Conservation (phyloP, 1,140 invertebrate species). For the Dendroctonus ponderosae region DNA sequence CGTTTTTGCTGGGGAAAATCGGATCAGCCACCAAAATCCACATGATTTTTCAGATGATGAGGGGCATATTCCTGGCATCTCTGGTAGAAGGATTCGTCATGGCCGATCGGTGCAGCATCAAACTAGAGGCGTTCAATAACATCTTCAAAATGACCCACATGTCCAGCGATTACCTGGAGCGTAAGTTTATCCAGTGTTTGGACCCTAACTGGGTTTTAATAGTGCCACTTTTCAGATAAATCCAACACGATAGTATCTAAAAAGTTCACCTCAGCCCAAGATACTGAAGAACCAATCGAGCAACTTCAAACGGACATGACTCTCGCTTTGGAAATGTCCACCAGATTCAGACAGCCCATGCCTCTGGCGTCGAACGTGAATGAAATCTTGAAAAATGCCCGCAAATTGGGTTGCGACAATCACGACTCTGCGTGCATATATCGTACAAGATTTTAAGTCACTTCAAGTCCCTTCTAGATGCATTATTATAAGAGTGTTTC, state of each 20-base stretch:
- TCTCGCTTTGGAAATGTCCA: slow-evolving; percentile 80
- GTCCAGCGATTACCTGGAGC: slow-evolving; percentile 70
- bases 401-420: slow-evolving; percentile 87
- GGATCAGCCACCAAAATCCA: slow-evolving; percentile 84
- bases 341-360: slow-evolving; percentile 85
- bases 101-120: slow-evolving; percentile 85
- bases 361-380: slow-evolving; percentile 88
- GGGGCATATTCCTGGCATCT: slow-evolving; percentile 73
- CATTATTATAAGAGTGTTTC: not conserved
- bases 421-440: slow-evolving; percentile 92
- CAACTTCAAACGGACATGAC: slow-evolving; percentile 95
- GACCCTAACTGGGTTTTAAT: not conserved
- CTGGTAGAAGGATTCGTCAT: slow-evolving; percentile 90
- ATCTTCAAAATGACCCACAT: slow-evolving; percentile 83
- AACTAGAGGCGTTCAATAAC: slow-evolving; percentile 85
- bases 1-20: slow-evolving; percentile 81
- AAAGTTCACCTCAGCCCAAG: slow-evolving; percentile 64
- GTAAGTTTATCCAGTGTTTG: not conserved
- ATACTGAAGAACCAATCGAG: slow-evolving; percentile 73
- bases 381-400: slow-evolving; percentile 93
- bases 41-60: slow-evolving; percentile 71
- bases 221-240: slow-evolving; percentile 62
- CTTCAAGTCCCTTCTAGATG: not conserved
- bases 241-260: slow-evolving; percentile 72
- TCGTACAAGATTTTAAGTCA: slow-evolving; percentile 61